Evolutionary conservation across 2,888 invertebrate species (phyloP).

Genomic region (Thymelicus acteon): DNA sequence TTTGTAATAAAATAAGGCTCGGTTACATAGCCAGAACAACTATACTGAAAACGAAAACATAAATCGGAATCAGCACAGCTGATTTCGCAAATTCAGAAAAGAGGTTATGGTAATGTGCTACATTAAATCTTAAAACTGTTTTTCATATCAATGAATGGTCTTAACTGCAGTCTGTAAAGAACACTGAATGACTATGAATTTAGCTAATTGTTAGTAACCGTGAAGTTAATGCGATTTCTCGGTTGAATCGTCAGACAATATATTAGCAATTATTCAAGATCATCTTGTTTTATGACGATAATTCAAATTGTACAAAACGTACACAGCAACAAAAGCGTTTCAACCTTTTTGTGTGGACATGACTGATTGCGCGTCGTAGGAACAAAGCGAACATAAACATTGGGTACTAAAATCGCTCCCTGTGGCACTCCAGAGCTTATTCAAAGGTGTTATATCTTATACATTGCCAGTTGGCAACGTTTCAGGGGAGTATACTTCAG

Average conservation of each 20-base stretch:
- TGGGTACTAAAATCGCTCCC: slow-evolving; percentile 49
- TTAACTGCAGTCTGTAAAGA: slow-evolving; percentile 10
- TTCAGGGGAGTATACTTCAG: neutral
- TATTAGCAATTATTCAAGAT: slow-evolving; percentile 46
- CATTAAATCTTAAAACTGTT: slow-evolving; percentile 3
- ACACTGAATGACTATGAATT: slow-evolving; percentile 18
- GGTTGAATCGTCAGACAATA: slow-evolving; percentile 38
- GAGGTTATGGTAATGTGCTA: slow-evolving; percentile 16
- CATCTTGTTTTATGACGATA: slow-evolving; percentile 44
- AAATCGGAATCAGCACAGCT: neutral
- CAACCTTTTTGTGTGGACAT: slow-evolving; percentile 75
- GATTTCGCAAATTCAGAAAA: slow-evolving; percentile 11
- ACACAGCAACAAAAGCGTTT: slow-evolving; percentile 68
- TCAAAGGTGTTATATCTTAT: neutral
- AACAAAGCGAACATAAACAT: slow-evolving; percentile 76
- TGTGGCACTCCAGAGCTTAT: slow-evolving; percentile 13
- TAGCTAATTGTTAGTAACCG: slow-evolving; percentile 28
- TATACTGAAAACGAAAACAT: neutral
- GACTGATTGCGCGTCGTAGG: slow-evolving; percentile 76
- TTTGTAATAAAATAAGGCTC: slow-evolving; percentile 3
- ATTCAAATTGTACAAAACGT: slow-evolving; percentile 56
- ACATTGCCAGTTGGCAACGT: slow-evolving; percentile 38
- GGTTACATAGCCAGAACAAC: neutral
- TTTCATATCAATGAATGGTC: slow-evolving; percentile 24
- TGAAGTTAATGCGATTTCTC: slow-evolving; percentile 31